phyloP scores from a whole-genome alignment of 1,140 invertebrate species.

The Nomia melanderi region DNA sequence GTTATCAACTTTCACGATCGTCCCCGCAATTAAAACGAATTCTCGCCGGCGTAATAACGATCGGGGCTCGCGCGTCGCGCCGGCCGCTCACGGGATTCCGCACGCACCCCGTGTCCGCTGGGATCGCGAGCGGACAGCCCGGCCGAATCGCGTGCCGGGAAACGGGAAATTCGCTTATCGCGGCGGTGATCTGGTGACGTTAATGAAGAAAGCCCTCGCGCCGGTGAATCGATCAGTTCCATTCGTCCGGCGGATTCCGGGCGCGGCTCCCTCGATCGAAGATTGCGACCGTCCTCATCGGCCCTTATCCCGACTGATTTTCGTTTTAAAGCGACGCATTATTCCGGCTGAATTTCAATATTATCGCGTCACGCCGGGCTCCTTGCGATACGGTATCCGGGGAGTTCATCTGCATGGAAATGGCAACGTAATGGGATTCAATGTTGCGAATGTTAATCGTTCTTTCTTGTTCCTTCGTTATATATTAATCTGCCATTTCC shows the following conservation, averaged over 20 bases:
- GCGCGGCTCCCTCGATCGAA: no score
- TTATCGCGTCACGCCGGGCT: no score
- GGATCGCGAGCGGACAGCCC: constrained; percentile 6
- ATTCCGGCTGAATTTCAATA: no score
- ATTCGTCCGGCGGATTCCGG: not conserved
- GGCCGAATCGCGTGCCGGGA: not conserved
- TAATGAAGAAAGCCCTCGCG: not conserved
- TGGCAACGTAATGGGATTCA: no score
- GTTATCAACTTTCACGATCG: constrained; percentile 13
- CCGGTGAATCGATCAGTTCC: not conserved
- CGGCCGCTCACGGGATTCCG: constrained; percentile 1
- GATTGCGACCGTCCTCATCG: no score
- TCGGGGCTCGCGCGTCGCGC: not conserved
- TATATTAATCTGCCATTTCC: no score
- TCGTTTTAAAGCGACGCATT: no score
- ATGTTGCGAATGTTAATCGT: no score
- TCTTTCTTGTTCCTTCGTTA: no score
- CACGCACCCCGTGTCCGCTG: not conserved
- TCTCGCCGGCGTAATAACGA: constrained; percentile 38
- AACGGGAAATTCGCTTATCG: constrained; percentile 3
- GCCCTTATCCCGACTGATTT: no score
- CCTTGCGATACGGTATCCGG: no score
- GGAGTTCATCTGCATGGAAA: no score
- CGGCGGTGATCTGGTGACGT: not conserved
- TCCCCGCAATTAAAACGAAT: constrained; percentile 36